Evolutionary conservation across 2,113 vertebrate species (phyloP).

Genomic region (Xiphophorus maculatus): DNA sequence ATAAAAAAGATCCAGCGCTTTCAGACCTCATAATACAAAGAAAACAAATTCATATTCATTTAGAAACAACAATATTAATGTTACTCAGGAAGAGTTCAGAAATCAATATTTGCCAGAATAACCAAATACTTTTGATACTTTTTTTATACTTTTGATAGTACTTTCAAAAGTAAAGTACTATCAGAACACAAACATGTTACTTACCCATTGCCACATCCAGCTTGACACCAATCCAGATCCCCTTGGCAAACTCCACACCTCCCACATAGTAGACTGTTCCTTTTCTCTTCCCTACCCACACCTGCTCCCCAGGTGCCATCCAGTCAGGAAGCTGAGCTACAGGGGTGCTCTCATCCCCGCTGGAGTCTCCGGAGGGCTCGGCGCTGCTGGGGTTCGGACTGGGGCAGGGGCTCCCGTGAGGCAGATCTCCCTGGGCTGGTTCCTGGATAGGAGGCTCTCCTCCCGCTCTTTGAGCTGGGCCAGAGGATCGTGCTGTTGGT

Average conservation of each 20-base stretch:
- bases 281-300: slow-evolving; percentile 84
- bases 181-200: slow-evolving; percentile 37
- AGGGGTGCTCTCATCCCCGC: slow-evolving; percentile 75
- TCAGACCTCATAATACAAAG: too few relatives aligned
- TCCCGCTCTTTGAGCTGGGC: slow-evolving; percentile 48
- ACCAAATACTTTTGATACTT: too few relatives aligned
- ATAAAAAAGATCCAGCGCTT: too few relatives aligned
- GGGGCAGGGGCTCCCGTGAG: slow-evolving; percentile 69
- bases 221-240: slow-evolving; percentile 86
- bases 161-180: too few relatives aligned
- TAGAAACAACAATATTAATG: too few relatives aligned
- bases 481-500: slow-evolving; percentile 20
- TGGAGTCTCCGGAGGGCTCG: slow-evolving; percentile 71
- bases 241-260: slow-evolving; percentile 86
- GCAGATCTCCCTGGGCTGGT: slow-evolving; percentile 74
- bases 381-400: slow-evolving; percentile 64
- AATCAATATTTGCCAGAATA: too few relatives aligned
- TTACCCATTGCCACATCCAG: slow-evolving; percentile 85
- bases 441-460: slow-evolving; percentile 72
- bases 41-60: too few relatives aligned
- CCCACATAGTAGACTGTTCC: slow-evolving; percentile 83
- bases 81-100: too few relatives aligned
- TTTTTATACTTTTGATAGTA: too few relatives aligned
- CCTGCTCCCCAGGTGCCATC: slow-evolving; percentile 81
- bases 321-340: slow-evolving; percentile 79